Evolutionary conservation across 1,140 invertebrate genomes (phyloP).

Genomic region (Neotoxoptera formosana): DNA sequence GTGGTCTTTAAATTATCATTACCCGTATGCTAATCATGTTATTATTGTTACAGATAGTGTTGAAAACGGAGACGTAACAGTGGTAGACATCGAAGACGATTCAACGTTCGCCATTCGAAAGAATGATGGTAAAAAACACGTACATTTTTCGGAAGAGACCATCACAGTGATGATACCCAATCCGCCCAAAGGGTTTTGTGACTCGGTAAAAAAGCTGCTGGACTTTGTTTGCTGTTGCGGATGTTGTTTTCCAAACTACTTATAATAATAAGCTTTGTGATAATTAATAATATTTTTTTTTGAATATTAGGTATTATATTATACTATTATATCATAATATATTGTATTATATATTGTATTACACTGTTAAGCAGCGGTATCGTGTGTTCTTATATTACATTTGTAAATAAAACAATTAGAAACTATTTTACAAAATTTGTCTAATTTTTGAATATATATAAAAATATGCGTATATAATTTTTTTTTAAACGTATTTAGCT

Average conservation of each 20-base stretch:
- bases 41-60: not conserved
- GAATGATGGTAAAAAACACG: slow-evolving; percentile 53
- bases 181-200: slow-evolving; percentile 28
- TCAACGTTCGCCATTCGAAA: slow-evolving; percentile 28
- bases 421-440: not conserved
- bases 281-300: slow-evolving; percentile 38
- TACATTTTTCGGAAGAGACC: slow-evolving; percentile 58
- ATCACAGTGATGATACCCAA: slow-evolving; percentile 57
- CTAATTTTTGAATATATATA: slow-evolving; percentile 11
- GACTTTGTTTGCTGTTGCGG: slow-evolving; percentile 57
- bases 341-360: not conserved
- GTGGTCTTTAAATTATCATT: not conserved
- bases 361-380: not conserved
- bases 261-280: slow-evolving; percentile 42
- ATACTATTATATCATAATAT: too few species aligned
- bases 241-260: slow-evolving; percentile 56
- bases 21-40: not conserved
- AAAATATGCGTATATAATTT: not conserved
- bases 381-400: not conserved
- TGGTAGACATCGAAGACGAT: slow-evolving; percentile 49
- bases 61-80: slow-evolving; percentile 45
- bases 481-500: not conserved
- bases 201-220: slow-evolving; percentile 29
- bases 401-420: not conserved
- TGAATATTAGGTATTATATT: not conserved